Evolutionary conservation across 2,888 invertebrate species (phyloP), one percentile per base, ranked within the genome.

Genomic region (Isotomurus palustris): DNA sequence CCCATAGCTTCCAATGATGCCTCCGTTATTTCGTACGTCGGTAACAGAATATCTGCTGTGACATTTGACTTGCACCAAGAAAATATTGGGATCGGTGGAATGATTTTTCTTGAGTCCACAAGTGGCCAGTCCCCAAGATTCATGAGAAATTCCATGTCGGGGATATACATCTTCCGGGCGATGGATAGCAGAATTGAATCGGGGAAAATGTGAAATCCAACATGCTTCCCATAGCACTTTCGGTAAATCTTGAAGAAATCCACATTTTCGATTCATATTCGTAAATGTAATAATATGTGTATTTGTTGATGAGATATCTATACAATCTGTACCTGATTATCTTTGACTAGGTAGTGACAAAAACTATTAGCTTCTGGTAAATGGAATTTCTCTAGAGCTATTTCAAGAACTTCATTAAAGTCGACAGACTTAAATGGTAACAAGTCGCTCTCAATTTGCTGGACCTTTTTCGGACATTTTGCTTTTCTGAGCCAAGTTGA

Each of bases 101-200:
- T 74, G 19, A 74, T 73, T 36, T 57, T 25, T 2, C 47, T 35
- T n/a, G 48, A 21, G 10, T 66, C 60, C 54, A 76, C 74, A 24
- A 96, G 77, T 0, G 96, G 96, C 95, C 95, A 96, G 76, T 97
- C 96, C 17, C 96, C 96, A 14, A 96, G 80, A 77, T 96, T 97
- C 45, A 89, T 82, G 68, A 94, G 86, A 72, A 96, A 83, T 75
- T 96, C 94, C 71, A 89, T 78, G 76, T 96, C 88, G 3, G 94
- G 93, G 53, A 96, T 75, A 22, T 77, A 71, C 22, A 87, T 84
- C 80, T 92, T 91, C 66, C 93, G 81, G 14, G 84, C 76, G 48
- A 97, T 74, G 0, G 91, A 93, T 44, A 90, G 75, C 27, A 97
- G 76, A 58, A 92, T 85, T 43, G 85, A 84, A 76, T 97, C 96